Percentiles rank a stretch among this genome's conserved stretches.
These are phyloP conservation scores for Palythoa grandiflora DNA, from an alignment of 92 coral and sea anemone genomes.

Conservation along the genomic window DNA sequence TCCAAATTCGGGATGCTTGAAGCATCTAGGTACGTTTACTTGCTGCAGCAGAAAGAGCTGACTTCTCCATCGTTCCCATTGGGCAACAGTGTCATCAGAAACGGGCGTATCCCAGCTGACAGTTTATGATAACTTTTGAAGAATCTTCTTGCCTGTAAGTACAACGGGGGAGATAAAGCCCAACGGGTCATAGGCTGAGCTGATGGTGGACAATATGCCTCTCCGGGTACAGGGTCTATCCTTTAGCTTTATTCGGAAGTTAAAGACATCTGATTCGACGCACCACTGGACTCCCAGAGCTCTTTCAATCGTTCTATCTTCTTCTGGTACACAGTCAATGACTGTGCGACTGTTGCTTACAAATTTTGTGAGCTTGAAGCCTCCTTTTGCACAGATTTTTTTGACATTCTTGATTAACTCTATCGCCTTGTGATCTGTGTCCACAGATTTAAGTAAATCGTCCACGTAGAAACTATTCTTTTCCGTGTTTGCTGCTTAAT, in stretches of 20 bases:
- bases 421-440: constrained; percentile 24
- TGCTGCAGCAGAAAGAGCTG: constrained; percentile 32
- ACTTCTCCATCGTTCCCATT: constrained; percentile 35
- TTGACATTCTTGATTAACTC: constrained; percentile 19
- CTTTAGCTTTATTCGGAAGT: constrained; percentile 31
- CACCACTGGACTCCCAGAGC: no score
- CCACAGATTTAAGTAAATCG: constrained; percentile 31
- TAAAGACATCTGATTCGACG: constrained; percentile 29
- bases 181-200: constrained; percentile 18
- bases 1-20: constrained; percentile 33
- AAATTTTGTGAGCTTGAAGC: constrained; percentile 44
- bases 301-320: constrained; percentile 13
- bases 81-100: neutral
- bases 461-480: constrained; percentile 37
- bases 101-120: constrained; percentile 6
- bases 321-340: constrained; percentile 18
- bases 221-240: constrained; percentile 32
- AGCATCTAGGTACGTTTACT: constrained; percentile 33
- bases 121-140: neutral
- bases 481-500: neutral
- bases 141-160: constrained; percentile 39
- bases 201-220: constrained; percentile 31
- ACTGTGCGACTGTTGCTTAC: constrained; percentile 9
- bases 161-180: constrained; percentile 51
- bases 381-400: constrained; percentile 24